Evolutionary conservation across 1,140 invertebrate genomes (phyloP).

Genomic region (Caenorhabditis latens): DNA sequence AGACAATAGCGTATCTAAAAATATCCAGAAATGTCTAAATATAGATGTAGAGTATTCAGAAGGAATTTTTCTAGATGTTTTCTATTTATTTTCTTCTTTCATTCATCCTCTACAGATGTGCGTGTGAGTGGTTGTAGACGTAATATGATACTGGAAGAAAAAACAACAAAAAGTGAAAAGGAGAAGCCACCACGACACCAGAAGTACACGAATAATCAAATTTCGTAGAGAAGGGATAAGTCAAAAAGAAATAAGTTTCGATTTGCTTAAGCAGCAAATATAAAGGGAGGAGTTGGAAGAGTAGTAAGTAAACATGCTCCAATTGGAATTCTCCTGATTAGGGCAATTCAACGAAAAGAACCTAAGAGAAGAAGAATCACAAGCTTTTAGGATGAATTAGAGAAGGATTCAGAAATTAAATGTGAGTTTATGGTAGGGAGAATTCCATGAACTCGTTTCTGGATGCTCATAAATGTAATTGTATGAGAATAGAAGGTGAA

Average conservation of each 20-base stretch:
- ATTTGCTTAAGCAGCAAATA: too few relatives aligned
- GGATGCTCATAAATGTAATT: too few relatives aligned
- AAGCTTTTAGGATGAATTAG: neutral
- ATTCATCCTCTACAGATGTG: constrained; percentile 1
- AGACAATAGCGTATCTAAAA: constrained; percentile 3
- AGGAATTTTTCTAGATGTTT: constrained; percentile 23
- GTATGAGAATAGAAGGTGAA: too few relatives aligned
- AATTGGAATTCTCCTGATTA: neutral
- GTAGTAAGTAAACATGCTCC: neutral
- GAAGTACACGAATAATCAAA: constrained; percentile 28
- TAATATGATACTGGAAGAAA: constrained; percentile 22
- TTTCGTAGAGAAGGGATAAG: neutral
- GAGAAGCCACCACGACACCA: neutral
- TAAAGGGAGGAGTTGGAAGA: too few relatives aligned
- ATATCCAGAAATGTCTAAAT: neutral
- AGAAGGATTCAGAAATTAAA: too few relatives aligned
- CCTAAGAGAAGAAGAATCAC: neutral
- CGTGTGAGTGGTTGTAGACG: constrained; percentile 41
- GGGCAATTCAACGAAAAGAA: neutral
- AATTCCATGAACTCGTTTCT: too few relatives aligned
- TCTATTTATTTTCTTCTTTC: neutral
- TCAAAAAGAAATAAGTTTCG: too few relatives aligned
- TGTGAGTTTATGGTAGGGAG: too few relatives aligned
- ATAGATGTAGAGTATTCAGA: neutral
- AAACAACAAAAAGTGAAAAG: neutral